A percentile compares a stretch with the other conserved stretches of the same genome.
phyloP scores from a whole-genome alignment of 2,797 vertebrate genomes.

The Ctenochaetus hawaiiensis region DNA sequence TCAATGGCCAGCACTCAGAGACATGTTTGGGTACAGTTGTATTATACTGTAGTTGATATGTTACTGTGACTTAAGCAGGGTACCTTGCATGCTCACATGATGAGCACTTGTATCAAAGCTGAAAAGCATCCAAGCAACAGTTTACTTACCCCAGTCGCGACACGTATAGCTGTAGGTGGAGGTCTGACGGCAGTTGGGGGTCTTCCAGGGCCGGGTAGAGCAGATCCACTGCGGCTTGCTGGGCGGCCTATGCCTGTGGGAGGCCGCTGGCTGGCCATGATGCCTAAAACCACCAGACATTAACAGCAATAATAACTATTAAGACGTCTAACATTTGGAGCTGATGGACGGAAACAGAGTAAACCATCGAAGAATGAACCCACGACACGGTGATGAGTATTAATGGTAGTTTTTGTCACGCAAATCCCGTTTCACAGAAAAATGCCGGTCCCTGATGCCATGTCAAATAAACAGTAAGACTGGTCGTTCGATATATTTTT shows the following conservation, averaged over 20 bases:
- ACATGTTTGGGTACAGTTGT: background rate
- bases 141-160: slow-evolving; percentile 85
- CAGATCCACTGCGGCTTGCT: slow-evolving; percentile 85
- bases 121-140: background rate
- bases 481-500: no score
- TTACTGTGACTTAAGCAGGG: background rate
- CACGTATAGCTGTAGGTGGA: slow-evolving; percentile 85
- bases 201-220: slow-evolving; percentile 78
- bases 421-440: no score
- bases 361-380: no score
- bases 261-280: slow-evolving; percentile 84
- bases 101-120: no score
- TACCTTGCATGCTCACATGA: background rate
- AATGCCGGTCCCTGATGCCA: no score
- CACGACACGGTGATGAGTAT: no score
- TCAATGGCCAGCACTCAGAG: background rate
- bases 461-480: no score
- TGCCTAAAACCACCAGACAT: background rate
- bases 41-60: background rate
- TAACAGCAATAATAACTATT: background rate
- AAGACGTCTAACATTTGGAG: background rate
- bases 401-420: no score
- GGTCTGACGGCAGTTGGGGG: slow-evolving; percentile 86
- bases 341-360: background rate
- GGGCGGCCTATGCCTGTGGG: slow-evolving; percentile 83